phyloP scores from a whole-genome alignment of 1,140 invertebrate genomes.

The Euwallacea similis region DNA sequence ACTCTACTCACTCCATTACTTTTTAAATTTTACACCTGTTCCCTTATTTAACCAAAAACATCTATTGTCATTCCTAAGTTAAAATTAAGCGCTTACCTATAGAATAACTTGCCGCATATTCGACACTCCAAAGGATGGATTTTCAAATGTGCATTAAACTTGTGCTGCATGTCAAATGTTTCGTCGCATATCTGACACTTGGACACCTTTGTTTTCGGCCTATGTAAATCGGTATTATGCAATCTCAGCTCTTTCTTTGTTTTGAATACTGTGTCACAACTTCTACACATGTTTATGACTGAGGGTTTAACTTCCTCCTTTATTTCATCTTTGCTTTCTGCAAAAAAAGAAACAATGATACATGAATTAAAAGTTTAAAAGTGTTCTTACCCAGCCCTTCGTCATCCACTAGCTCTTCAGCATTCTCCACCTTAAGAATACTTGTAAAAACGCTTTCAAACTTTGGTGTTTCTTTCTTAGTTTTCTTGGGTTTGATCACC shows the following conservation, averaged over 20 bases:
- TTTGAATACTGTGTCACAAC: constrained; percentile 27
- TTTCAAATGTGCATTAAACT: constrained; percentile 71
- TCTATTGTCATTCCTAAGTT: constrained; percentile 55
- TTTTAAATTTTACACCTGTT: too few relatives aligned
- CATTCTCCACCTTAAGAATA: constrained; percentile 47
- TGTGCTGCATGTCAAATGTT: constrained; percentile 61
- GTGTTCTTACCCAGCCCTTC: constrained; percentile 2
- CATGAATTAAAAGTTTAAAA: constrained; percentile 3
- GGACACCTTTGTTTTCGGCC: constrained; percentile 3
- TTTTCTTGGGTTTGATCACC: constrained; percentile 48
- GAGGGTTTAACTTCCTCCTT: constrained; percentile 19
- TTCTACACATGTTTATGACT: constrained; percentile 18
- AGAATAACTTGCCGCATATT: constrained; percentile 78
- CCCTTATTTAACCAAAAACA: too few relatives aligned
- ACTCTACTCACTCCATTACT: too few relatives aligned
- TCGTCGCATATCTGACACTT: constrained; percentile 63
- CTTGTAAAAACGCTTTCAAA: constrained; percentile 52
- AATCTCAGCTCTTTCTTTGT: constrained; percentile 29
- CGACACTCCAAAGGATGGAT: constrained; percentile 78
- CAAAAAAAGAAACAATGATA: constrained; percentile 6
- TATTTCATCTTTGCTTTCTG: constrained; percentile 22
- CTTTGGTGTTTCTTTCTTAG: constrained; percentile 37
- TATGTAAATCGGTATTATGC: constrained; percentile 29
- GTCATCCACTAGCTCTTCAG: constrained; percentile 25
- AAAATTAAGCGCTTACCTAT: constrained; percentile 62